These are phyloP conservation scores for Eciton burchellii DNA, from an alignment of 1,140 invertebrate genomes.

Conservation along the genomic window DNA sequence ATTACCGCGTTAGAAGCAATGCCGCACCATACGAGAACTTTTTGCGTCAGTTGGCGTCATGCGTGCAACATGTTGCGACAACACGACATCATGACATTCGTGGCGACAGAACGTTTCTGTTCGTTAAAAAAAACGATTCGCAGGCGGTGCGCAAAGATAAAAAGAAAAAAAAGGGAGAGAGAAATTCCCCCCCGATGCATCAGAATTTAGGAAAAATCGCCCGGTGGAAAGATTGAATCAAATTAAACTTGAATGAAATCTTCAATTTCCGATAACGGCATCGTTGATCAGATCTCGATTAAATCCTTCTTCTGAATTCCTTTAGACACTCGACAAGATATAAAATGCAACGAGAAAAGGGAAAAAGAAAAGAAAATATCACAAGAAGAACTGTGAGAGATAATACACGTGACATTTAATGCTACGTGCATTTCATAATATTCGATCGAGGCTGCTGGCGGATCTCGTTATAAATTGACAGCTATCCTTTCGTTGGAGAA, in stretches of 20 bases:
- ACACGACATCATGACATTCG: constrained; percentile 41
- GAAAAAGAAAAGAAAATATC: too few species aligned
- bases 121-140: constrained; percentile 63
- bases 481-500: neutral
- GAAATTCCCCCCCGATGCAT: neutral
- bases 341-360: too few species aligned
- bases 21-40: constrained; percentile 62
- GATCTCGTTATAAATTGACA: constrained; percentile 4
- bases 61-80: constrained; percentile 66
- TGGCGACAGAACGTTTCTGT: constrained; percentile 52
- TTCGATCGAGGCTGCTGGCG: neutral
- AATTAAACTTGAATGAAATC: too few species aligned
- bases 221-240: neutral
- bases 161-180: neutral
- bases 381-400: too few species aligned
- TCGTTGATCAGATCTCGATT: too few species aligned
- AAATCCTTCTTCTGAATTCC: too few species aligned
- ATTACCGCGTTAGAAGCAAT: constrained; percentile 78
- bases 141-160: neutral
- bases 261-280: too few species aligned
- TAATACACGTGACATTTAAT: neutral
- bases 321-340: too few species aligned
- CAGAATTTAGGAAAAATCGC: neutral
- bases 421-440: neutral
- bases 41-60: constrained; percentile 78